A percentile compares a stretch with the other conserved stretches of the same genome.
These are phyloP conservation scores for Leucophenga montana DNA, from an alignment of 2,888 invertebrate genomes.

Conservation along the genomic window DNA sequence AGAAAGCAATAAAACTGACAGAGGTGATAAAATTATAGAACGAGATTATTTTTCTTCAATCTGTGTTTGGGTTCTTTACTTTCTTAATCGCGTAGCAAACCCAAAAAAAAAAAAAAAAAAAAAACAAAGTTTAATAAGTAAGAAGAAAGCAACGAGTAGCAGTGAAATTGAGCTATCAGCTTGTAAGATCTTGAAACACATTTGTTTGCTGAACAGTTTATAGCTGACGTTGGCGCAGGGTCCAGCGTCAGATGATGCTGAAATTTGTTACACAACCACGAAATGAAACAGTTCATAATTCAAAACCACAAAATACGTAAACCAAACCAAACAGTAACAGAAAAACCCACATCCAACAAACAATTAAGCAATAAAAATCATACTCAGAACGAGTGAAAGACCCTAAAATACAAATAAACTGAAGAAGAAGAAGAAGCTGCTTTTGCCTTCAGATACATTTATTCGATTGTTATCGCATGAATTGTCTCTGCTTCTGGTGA, in stretches of 20 bases:
- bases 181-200: conserved; percentile 54
- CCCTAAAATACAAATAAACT: conserved; percentile 21
- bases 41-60: conserved; percentile 58
- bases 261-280: conserved; percentile 58
- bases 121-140: background rate
- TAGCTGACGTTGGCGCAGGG: conserved; percentile 47
- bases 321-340: conserved; percentile 40
- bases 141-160: conserved; percentile 46
- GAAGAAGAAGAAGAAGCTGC: conserved; percentile 11
- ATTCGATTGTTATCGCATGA: conserved; percentile 36
- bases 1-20: conserved; percentile 61
- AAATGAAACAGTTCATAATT: conserved; percentile 55
- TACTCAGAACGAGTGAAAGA: conserved; percentile 30
- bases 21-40: conserved; percentile 69
- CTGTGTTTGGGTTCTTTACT: background rate
- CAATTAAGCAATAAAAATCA: conserved; percentile 66
- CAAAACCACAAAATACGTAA: conserved; percentile 33
- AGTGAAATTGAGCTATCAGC: conserved; percentile 53
- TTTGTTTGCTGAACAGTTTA: conserved; percentile 40
- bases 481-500: conserved; percentile 32
- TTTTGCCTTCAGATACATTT: background rate
- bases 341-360: conserved; percentile 46
- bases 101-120: background rate
- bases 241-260: conserved; percentile 18
- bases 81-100: conserved; percentile 4